phyloP scores from a whole-genome alignment of 2,888 invertebrate genomes.

The Acrobasis consociella region DNA sequence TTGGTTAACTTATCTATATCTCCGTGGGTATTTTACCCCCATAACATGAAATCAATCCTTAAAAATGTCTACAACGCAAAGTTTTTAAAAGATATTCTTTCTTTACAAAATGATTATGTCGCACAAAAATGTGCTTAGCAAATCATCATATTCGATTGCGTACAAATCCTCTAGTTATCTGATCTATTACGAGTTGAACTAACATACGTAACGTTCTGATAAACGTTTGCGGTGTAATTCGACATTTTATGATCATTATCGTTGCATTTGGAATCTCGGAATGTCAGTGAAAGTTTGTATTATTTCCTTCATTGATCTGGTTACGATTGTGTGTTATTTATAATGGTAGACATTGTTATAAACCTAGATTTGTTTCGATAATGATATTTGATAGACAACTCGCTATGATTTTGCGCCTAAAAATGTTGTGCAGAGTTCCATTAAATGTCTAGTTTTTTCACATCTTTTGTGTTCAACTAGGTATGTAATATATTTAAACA shows the following conservation, averaged over 20 bases:
- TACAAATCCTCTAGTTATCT: neutral
- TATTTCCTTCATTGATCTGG: slow-evolving; percentile 1
- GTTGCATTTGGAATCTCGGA: neutral
- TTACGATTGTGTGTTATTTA: neutral
- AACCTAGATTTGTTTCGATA: neutral
- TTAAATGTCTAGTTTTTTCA: too few relatives aligned
- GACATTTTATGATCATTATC: slow-evolving; percentile 4
- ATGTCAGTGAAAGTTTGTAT: slow-evolving; percentile 4
- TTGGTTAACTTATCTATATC: too few relatives aligned
- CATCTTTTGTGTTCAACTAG: too few relatives aligned
- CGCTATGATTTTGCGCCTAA: too few relatives aligned
- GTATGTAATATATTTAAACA: too few relatives aligned
- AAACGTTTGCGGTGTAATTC: neutral
- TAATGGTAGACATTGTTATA: neutral
- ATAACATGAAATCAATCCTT: too few relatives aligned
- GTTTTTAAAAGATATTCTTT: neutral
- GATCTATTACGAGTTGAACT: neutral
- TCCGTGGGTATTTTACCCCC: too few relatives aligned
- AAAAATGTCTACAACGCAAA: neutral
- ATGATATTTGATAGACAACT: too few relatives aligned
- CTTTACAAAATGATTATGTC: neutral
- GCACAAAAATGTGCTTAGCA: neutral
- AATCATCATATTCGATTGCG: slow-evolving; percentile 7
- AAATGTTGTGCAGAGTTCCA: too few relatives aligned
- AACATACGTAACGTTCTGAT: slow-evolving; percentile 1